A percentile compares a stretch with the other conserved stretches of the same genome.
Conservation (phyloP, 2,113 vertebrate genomes). For the Girardinichthys multiradiatus region DNA sequence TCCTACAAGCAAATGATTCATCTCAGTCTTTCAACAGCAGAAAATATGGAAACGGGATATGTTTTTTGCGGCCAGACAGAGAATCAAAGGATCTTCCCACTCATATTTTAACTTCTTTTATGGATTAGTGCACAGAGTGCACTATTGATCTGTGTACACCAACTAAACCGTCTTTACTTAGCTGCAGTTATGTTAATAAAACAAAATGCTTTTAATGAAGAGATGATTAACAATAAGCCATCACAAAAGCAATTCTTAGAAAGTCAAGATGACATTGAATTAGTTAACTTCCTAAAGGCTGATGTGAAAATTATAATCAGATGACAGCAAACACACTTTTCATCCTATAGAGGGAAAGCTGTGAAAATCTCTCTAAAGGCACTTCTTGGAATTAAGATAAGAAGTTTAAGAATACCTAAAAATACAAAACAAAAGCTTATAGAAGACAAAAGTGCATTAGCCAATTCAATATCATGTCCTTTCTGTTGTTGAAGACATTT, state of each 20-base stretch:
- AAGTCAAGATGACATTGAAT: conserved; percentile 5
- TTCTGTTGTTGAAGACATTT: conserved; percentile 27
- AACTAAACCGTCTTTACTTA: conserved; percentile 31
- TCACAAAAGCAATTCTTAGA: background rate
- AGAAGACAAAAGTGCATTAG: conserved; percentile 40
- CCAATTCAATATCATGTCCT: conserved; percentile 39
- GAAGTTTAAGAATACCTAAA: conserved; percentile 52
- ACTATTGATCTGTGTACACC: conserved; percentile 39
- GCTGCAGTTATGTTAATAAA: conserved; percentile 2
- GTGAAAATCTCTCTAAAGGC: conserved; percentile 27
- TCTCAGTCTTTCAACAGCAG: conserved; percentile 51
- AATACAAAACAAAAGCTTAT: conserved; percentile 55
- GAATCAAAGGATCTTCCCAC: conserved; percentile 64
- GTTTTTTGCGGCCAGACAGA: conserved; percentile 69
- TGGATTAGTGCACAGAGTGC: conserved; percentile 44
- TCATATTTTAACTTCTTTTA: conserved; percentile 54
- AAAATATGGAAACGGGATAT: conserved; percentile 52
- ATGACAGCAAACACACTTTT: conserved; percentile 29
- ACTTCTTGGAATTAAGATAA: conserved; percentile 40
- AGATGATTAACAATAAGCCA: conserved; percentile 3
- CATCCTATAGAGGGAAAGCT: conserved; percentile 2
- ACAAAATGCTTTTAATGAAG: background rate
- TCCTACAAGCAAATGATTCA: conserved; percentile 61
- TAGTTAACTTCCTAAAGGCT: conserved; percentile 8
- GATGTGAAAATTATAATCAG: conserved; percentile 45